A percentile compares a stretch with the other conserved stretches of the same genome.
Conservation (phyloP, 2,888 invertebrate genomes). For the Odontocolon sp. region DNA sequence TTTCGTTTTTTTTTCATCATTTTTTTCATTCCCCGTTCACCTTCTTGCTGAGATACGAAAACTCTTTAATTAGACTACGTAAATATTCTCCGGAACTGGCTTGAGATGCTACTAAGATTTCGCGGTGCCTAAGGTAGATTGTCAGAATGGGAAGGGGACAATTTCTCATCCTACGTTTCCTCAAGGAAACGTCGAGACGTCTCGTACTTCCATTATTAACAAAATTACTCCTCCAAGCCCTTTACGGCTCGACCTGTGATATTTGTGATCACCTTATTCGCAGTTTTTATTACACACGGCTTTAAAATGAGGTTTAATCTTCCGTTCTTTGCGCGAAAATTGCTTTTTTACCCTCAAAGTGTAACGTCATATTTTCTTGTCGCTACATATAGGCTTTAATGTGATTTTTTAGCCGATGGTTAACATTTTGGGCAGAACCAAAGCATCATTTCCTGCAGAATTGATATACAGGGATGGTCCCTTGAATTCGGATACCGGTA, state of each 20-base stretch:
- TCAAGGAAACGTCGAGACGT: constrained; percentile 46
- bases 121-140: constrained; percentile 17
- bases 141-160: constrained; percentile 7
- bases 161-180: constrained; percentile 26
- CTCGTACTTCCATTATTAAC: constrained; percentile 48
- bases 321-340: no score
- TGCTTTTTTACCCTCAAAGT: no score
- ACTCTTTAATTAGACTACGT: constrained; percentile 59
- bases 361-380: no score
- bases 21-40: constrained; percentile 20
- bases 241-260: no score
- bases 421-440: no score
- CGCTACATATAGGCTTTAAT: no score
- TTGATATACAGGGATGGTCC: no score
- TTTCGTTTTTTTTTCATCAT: background rate
- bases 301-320: no score
- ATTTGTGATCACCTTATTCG: constrained; percentile 57
- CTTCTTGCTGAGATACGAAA: constrained; percentile 31
- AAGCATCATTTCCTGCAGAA: no score
- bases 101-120: constrained; percentile 40
- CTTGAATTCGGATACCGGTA: no score
- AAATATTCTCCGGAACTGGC: constrained; percentile 41
- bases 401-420: no score
- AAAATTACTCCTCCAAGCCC: constrained; percentile 35
- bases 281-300: constrained; percentile 20